Conservation (phyloP, 2,797 vertebrate genomes). For the Botia kubotai region DNA sequence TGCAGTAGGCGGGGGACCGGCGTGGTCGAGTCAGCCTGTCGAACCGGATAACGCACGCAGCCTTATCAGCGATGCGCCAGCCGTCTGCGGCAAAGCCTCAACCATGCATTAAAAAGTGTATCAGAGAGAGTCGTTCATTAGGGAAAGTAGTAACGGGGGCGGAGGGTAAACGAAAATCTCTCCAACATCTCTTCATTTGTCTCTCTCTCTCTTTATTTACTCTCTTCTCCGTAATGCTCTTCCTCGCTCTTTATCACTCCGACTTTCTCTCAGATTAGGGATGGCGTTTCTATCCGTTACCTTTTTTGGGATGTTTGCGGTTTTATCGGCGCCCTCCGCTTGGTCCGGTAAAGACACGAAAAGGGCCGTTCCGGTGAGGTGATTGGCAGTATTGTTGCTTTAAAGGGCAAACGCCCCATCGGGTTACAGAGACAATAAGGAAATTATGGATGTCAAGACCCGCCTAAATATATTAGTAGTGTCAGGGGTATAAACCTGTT, state of each 20-base stretch:
- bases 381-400: neutral
- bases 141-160: conserved; percentile 2
- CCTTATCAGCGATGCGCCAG: conserved; percentile 53
- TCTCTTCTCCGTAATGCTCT: neutral
- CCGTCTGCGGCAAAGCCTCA: conserved; percentile 37
- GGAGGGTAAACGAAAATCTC: conserved; percentile 15
- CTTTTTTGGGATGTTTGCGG: neutral
- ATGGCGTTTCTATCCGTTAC: neutral
- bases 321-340: neutral
- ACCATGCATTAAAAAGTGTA: conserved; percentile 52
- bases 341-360: neutral
- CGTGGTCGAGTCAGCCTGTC: conserved; percentile 45
- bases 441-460: neutral
- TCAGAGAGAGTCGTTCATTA: conserved; percentile 44
- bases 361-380: neutral
- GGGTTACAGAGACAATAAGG: neutral
- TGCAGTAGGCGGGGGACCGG: conserved; percentile 37
- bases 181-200: conserved; percentile 31
- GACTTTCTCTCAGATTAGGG: neutral
- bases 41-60: conserved; percentile 45
- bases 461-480: neutral
- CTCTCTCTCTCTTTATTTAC: conserved; percentile 3
- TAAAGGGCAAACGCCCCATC: conserved; percentile 4
- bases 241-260: neutral
- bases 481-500: neutral